A percentile compares a stretch with the other conserved stretches of the same genome.
Conservation (phyloP, 1,140 invertebrate species). For the Drosophila setifemur region DNA sequence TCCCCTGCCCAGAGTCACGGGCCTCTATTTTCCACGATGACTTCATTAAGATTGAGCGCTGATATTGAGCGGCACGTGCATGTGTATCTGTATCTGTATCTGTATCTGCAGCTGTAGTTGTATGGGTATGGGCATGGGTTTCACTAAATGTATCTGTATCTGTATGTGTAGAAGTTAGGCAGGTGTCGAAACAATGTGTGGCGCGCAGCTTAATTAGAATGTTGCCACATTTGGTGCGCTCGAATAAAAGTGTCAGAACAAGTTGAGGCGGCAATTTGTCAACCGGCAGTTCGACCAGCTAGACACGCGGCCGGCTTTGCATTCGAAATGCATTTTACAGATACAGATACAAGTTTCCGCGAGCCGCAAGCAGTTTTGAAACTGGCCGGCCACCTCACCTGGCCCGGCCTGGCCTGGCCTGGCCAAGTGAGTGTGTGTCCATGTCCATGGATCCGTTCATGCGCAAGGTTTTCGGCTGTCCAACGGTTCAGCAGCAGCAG, state of each 20-base stretch:
- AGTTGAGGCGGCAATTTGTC: slow-evolving; percentile 75
- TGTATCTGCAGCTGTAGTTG: not conserved
- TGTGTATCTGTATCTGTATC: not conserved
- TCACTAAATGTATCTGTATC: not conserved
- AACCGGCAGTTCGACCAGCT: slow-evolving; percentile 64
- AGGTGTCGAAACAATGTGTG: slow-evolving; percentile 78
- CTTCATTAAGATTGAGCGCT: slow-evolving; percentile 20
- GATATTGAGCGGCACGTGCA: not conserved
- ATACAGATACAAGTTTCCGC: slow-evolving; percentile 37
- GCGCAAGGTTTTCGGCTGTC: slow-evolving; percentile 74
- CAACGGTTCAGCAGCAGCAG: not conserved
- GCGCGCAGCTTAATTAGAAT: slow-evolving; percentile 75
- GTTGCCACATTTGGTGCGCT: slow-evolving; percentile 68
- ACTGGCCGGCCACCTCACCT: slow-evolving; percentile 9
- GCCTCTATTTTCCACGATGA: slow-evolving; percentile 29
- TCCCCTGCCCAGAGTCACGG: not conserved
- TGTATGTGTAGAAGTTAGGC: slow-evolving; percentile 20
- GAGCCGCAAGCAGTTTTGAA: slow-evolving; percentile 27
- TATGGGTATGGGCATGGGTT: not conserved
- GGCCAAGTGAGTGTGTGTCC: slow-evolving; percentile 57
- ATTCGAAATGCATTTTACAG: slow-evolving; percentile 70
- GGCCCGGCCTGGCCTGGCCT: not conserved
- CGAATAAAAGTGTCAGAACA: slow-evolving; percentile 76
- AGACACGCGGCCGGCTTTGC: slow-evolving; percentile 57
- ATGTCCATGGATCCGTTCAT: slow-evolving; percentile 82